phyloP scores from a whole-genome alignment of 2,888 invertebrate species.

The Hypercompe scribonia region DNA sequence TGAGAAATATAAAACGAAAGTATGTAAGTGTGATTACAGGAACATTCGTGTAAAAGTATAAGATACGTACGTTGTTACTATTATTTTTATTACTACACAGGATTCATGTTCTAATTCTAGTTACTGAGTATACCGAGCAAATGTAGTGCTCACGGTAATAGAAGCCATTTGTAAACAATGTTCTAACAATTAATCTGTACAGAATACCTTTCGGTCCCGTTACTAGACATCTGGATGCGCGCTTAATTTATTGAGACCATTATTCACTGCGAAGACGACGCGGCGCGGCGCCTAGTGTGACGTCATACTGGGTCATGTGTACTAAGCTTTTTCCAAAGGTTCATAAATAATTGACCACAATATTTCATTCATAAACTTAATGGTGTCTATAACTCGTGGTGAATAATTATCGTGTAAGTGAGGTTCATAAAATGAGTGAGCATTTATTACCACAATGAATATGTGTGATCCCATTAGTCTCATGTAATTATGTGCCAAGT shows the following conservation, averaged over 20 bases:
- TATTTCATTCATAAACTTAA: slow-evolving; percentile 64
- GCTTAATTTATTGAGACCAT: slow-evolving; percentile 68
- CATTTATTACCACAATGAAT: neutral
- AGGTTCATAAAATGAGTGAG: neutral
- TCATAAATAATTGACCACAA: slow-evolving; percentile 53
- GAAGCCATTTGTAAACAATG: slow-evolving; percentile 21
- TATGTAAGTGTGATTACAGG: too few species aligned
- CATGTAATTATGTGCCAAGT: neutral
- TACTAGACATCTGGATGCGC: slow-evolving; percentile 64
- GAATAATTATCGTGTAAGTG: slow-evolving; percentile 31
- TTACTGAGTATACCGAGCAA: neutral
- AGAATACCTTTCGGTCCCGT: slow-evolving; percentile 55
- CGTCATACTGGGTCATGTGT: slow-evolving; percentile 60
- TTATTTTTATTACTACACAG: too few species aligned
- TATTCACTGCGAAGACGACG: slow-evolving; percentile 58
- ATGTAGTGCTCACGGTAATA: slow-evolving; percentile 8
- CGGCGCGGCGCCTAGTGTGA: slow-evolving; percentile 46
- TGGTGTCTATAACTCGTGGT: slow-evolving; percentile 60
- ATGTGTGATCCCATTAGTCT: neutral
- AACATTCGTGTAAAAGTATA: too few species aligned
- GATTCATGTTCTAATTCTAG: neutral
- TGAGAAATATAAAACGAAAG: too few species aligned
- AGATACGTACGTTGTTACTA: too few species aligned
- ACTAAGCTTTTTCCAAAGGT: slow-evolving; percentile 51
- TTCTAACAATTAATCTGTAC: slow-evolving; percentile 59